Evolutionary conservation across 2,113 vertebrate species (phyloP).

Genomic region (Mixornis gularis): DNA sequence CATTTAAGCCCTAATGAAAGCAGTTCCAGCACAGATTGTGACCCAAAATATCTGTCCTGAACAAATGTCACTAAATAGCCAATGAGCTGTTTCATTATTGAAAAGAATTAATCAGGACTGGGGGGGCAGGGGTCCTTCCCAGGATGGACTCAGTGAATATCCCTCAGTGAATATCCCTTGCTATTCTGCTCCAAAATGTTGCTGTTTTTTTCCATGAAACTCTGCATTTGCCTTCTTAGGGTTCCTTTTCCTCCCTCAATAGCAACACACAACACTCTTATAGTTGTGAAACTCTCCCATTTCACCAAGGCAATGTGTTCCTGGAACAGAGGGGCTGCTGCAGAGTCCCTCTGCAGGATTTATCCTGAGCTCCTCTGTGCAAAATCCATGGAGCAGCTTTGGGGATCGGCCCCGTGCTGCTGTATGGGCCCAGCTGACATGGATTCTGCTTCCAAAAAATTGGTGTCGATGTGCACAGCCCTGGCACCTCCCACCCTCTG

Average conservation of each 20-base stretch:
- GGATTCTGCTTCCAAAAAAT: background rate
- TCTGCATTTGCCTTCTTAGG: background rate
- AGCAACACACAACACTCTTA: background rate
- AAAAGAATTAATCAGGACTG: background rate
- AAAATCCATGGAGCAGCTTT: background rate
- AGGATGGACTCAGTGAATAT: background rate
- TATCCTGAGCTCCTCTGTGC: background rate
- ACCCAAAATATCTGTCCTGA: background rate
- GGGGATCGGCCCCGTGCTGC: fast-evolving
- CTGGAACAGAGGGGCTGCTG: background rate
- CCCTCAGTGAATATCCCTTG: too few species aligned
- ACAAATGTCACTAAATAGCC: background rate
- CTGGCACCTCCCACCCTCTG: background rate
- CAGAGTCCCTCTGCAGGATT: background rate
- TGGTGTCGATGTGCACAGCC: background rate
- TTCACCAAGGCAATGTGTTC: background rate
- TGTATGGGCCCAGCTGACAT: background rate
- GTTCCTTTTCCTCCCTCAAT: background rate
- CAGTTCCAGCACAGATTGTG: background rate
- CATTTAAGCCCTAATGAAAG: background rate
- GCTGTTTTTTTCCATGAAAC: background rate
- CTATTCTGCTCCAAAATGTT: background rate
- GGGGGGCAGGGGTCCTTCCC: background rate
- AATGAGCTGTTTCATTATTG: background rate
- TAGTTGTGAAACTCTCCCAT: background rate